Conservation (phyloP, 2,113 vertebrate genomes). For the Caranx melampygus region DNA sequence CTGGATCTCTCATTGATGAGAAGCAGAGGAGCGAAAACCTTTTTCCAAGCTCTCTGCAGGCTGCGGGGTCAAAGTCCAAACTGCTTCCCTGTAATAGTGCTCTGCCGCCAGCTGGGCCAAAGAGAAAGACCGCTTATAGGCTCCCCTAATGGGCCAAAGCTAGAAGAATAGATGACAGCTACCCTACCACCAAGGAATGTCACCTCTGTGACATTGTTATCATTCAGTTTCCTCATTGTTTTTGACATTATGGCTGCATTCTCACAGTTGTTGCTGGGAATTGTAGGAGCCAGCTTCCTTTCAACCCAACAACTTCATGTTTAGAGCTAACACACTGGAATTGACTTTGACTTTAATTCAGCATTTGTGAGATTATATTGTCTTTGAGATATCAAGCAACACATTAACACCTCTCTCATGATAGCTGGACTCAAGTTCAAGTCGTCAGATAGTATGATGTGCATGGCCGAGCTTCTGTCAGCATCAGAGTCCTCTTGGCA, state of each 20-base stretch:
- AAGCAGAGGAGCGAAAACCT: constrained; percentile 47
- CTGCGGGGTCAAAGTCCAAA: constrained; percentile 70
- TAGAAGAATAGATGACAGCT: constrained; percentile 48
- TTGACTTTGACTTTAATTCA: not conserved
- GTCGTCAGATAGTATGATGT: not conserved
- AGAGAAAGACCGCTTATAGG: constrained; percentile 36
- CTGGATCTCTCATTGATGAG: constrained; percentile 33
- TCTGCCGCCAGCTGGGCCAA: constrained; percentile 51
- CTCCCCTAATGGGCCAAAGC: constrained; percentile 51
- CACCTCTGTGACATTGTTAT: constrained; percentile 59
- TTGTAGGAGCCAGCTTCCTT: not conserved
- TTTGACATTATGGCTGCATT: constrained; percentile 9
- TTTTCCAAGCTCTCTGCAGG: constrained; percentile 49
- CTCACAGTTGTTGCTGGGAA: constrained; percentile 3
- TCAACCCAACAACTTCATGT: not conserved
- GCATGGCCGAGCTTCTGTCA: constrained; percentile 1
- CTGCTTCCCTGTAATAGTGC: constrained; percentile 64
- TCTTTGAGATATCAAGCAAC: not conserved
- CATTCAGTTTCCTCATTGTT: constrained; percentile 22
- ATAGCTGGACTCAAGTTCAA: not conserved
- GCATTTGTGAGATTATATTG: not conserved
- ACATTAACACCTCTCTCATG: not conserved
- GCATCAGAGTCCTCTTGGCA: not conserved
- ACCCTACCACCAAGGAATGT: constrained; percentile 52
- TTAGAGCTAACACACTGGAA: not conserved